phyloP scores from a whole-genome alignment of 2,888 invertebrate genomes.

The Lepas anatifera region DNA sequence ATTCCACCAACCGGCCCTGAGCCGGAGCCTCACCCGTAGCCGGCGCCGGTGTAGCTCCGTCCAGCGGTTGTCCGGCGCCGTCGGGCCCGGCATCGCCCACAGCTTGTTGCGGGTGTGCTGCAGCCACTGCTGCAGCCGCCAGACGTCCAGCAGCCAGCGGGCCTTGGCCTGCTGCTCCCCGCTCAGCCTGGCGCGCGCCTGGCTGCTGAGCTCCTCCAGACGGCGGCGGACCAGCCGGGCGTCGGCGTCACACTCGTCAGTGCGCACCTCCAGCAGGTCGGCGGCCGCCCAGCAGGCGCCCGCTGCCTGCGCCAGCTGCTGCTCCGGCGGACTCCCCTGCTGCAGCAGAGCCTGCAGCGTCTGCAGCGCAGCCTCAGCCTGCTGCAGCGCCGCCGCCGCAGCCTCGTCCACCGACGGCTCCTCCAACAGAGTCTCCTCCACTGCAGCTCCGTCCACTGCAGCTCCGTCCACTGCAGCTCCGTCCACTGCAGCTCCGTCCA shows the following conservation, averaged over 20 bases:
- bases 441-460: too few relatives aligned
- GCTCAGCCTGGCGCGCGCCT: conserved; percentile 45
- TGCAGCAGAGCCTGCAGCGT: background rate
- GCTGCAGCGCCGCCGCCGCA: background rate
- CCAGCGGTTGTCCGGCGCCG: background rate
- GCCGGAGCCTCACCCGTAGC: background rate
- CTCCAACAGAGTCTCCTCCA: too few relatives aligned
- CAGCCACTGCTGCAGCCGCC: conserved; percentile 83
- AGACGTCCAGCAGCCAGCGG: conserved; percentile 76
- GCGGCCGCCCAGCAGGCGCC: conserved; percentile 93
- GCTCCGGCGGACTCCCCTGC: background rate
- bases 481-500: too few relatives aligned
- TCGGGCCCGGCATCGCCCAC: background rate
- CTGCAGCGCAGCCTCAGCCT: background rate
- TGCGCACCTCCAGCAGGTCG: background rate
- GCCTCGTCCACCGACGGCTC: too few relatives aligned
- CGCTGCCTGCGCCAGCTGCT: conserved; percentile 62
- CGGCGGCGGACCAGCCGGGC: conserved; percentile 90
- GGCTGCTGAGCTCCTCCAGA: conserved; percentile 75
- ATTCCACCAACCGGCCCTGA: too few relatives aligned
- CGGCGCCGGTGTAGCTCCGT: background rate
- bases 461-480: too few relatives aligned
- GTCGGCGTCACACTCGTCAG: conserved; percentile 66
- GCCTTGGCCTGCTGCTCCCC: conserved; percentile 70
- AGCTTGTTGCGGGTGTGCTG: conserved; percentile 18